A percentile compares a stretch with the other conserved stretches of the same genome.
These are phyloP conservation scores for Dicycla oo DNA, from an alignment of 2,888 invertebrate genomes.

Conservation along the genomic window DNA sequence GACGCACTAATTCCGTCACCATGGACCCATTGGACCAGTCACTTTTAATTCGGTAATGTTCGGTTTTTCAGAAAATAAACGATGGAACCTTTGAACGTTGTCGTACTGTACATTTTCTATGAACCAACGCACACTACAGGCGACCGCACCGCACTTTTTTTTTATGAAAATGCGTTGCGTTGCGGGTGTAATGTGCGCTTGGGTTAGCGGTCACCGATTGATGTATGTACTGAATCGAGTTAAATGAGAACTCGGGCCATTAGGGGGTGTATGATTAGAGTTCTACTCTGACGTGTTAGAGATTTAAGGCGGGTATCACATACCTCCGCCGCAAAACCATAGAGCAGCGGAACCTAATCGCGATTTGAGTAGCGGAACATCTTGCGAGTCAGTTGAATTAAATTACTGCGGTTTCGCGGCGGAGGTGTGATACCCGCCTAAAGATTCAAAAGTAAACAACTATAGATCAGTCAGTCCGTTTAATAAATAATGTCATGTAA, in stretches of 20 bases:
- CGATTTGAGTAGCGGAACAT: too few relatives aligned
- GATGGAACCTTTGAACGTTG: too few relatives aligned
- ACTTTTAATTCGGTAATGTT: too few relatives aligned
- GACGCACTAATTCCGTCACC: too few relatives aligned
- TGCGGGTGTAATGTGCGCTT: neutral
- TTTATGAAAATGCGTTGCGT: neutral
- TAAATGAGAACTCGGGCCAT: neutral
- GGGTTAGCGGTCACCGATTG: neutral
- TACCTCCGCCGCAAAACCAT: too few relatives aligned
- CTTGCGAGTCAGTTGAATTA: too few relatives aligned
- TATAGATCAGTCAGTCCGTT: conserved; percentile 83
- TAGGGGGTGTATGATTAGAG: neutral
- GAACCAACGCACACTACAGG: neutral
- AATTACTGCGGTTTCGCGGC: too few relatives aligned
- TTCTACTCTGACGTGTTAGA: neutral
- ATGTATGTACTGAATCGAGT: neutral
- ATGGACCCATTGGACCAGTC: too few relatives aligned
- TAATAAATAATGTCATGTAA: conserved; percentile 88
- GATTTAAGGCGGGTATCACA: neutral
- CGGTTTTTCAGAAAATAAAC: too few relatives aligned
- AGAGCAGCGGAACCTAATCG: too few relatives aligned
- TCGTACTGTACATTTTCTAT: neutral
- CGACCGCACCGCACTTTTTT: neutral
- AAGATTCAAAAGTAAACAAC: conserved; percentile 58
- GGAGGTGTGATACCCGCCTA: neutral